phyloP scores from a whole-genome alignment of 2,888 invertebrate genomes.

The Hirtodrosophila histrioides region DNA sequence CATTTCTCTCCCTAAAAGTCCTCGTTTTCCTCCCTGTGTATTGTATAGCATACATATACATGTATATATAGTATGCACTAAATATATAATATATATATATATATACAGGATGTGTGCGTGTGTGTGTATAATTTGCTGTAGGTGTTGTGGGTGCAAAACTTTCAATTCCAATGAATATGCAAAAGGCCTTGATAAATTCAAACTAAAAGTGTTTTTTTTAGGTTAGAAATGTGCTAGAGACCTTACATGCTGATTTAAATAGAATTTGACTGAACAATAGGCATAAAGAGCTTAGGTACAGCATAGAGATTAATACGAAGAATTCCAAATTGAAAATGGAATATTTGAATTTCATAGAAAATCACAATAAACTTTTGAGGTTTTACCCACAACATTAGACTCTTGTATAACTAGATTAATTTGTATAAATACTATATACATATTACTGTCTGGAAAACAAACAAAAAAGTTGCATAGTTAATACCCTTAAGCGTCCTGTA shows the following conservation, averaged over 20 bases:
- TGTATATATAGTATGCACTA: conserved; percentile 10
- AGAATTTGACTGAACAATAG: conserved; percentile 9
- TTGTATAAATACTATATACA: too few species aligned
- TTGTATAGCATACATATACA: conserved; percentile 3
- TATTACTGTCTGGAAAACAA: too few species aligned
- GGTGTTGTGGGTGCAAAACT: conserved; percentile 60
- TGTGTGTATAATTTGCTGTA: conserved; percentile 64
- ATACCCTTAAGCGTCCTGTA: too few species aligned
- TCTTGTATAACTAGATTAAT: too few species aligned
- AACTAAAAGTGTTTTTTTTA: conserved; percentile 6
- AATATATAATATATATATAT: conserved; percentile 11
- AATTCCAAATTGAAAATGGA: too few species aligned
- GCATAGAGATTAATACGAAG: not conserved
- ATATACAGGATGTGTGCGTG: conserved; percentile 8
- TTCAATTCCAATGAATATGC: conserved; percentile 36
- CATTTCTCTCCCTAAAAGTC: not conserved
- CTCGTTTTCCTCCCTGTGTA: not conserved
- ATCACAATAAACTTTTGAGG: too few species aligned
- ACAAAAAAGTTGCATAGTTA: too few species aligned
- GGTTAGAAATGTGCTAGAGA: not conserved
- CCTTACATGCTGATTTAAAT: conserved; percentile 10
- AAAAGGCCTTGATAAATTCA: conserved; percentile 16
- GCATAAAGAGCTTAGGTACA: conserved; percentile 1
- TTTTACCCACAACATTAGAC: too few species aligned
- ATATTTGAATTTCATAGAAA: too few species aligned